Base-by-base conservation (phyloP, 2,888 invertebrate genomes). In the Bursaphelenchus okinawaensis region DNA sequence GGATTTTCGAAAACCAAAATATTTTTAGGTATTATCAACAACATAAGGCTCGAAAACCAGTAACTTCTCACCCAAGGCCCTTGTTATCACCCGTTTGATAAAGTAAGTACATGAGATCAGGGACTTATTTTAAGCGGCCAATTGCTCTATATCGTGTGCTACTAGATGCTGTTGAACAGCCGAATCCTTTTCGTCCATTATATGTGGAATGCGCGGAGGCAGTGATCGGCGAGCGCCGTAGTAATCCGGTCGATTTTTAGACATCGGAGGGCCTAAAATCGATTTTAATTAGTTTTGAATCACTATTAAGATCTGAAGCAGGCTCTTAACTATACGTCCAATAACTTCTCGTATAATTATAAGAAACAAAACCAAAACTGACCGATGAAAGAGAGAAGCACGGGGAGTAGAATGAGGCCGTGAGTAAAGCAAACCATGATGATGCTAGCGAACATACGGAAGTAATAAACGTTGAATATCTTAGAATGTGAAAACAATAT, bases 391-490 rank as follows among this genome's bases (percentile, higher is more conserved):
- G 93, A 93, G 77, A 99, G 89, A 80, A 98, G 87, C 68, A 98
- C 95, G 8, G 98, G 98, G 76, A 98, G 87, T 87, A 98, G 95
- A 82, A 98, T 89, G 68, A 99, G 89, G 20, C 96, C 96, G 85
- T 98, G 96, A 6, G 92, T 89, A 8, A 96, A 96, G 62, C 98
- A 98, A 84, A 93, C 90, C 67, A 96, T 82, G 62, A 99, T 96
- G 79, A 98, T 98, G 65, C 94, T 93, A 83, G 98, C 87, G 85
- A 96, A 98, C 92, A 95, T 93, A 74, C 93, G 88, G 87, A 93
- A 94, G 87, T 93, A 94, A 86, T 92, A 93, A 24, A 87, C 73
- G 84, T 91, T 89, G 87, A 98, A 98, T 74, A 98, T 92, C 87
- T 95, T 94, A 19, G 93, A 93, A 84, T 94, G 94, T 23, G 96